Evolutionary conservation across 2,888 invertebrate species (phyloP).

Genomic region (Penaeus monodon): DNA sequence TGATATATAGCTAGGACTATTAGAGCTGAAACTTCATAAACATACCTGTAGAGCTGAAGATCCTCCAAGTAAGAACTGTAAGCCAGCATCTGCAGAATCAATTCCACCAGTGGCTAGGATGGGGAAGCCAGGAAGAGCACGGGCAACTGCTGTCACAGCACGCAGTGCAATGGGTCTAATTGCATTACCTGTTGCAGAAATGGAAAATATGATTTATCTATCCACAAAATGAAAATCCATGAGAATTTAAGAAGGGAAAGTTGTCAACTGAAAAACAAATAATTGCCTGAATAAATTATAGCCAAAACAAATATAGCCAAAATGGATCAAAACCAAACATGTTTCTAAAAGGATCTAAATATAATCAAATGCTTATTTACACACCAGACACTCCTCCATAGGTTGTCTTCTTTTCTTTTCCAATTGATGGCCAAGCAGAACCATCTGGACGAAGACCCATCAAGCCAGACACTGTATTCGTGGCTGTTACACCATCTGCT

Average conservation of each 20-base stretch:
- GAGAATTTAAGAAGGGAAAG: too few species aligned
- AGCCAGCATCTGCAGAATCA: slow-evolving; percentile 93
- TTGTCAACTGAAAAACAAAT: too few species aligned
- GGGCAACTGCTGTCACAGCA: slow-evolving; percentile 90
- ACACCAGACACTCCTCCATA: slow-evolving; percentile 89
- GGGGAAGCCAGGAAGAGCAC: slow-evolving; percentile 86
- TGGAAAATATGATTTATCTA: not conserved
- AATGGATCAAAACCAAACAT: too few species aligned
- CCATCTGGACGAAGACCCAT: slow-evolving; percentile 88
- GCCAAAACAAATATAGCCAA: too few species aligned
- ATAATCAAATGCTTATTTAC: not conserved
- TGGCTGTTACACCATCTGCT: slow-evolving; percentile 95
- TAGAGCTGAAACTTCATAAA: not conserved
- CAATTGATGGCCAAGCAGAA: slow-evolving; percentile 93
- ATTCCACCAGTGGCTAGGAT: slow-evolving; percentile 97
- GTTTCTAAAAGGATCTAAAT: too few species aligned
- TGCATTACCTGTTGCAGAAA: slow-evolving; percentile 78
- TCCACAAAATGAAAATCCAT: not conserved
- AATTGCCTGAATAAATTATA: too few species aligned
- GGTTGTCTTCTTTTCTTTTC: slow-evolving; percentile 83
- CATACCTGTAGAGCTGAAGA: slow-evolving; percentile 89
- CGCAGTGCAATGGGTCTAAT: slow-evolving; percentile 93
- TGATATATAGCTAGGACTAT: not conserved
- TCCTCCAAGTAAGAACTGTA: slow-evolving; percentile 95
- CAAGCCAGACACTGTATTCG: slow-evolving; percentile 95